phyloP scores from a whole-genome alignment of 1,140 invertebrate species.

The Drosophila miranda region DNA sequence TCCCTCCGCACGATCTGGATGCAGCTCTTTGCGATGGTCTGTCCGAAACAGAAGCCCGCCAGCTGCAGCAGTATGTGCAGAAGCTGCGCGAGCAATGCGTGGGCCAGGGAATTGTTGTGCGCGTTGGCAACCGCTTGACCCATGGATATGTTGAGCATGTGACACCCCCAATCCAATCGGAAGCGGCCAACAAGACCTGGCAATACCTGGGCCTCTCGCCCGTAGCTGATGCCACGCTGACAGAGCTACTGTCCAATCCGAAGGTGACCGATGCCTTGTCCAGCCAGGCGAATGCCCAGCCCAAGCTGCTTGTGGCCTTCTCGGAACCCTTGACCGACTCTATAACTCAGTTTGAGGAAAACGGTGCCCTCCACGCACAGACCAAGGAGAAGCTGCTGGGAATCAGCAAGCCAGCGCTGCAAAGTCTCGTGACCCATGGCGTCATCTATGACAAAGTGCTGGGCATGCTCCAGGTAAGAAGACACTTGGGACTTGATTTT shows the following conservation, averaged over 20 bases:
- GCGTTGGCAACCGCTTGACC: constrained; percentile 72
- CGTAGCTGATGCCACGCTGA: constrained; percentile 54
- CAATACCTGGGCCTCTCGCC: constrained; percentile 45
- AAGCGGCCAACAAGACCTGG: constrained; percentile 27
- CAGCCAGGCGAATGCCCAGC: constrained; percentile 27
- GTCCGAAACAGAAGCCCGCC: constrained; percentile 85
- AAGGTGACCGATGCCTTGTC: constrained; percentile 55
- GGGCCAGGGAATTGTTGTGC: constrained; percentile 85
- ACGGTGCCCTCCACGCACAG: constrained; percentile 34
- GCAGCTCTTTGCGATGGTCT: constrained; percentile 85
- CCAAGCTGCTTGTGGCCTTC: constrained; percentile 69
- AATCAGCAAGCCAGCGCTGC: constrained; percentile 57
- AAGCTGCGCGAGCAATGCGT: constrained; percentile 86
- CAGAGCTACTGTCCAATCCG: constrained; percentile 50
- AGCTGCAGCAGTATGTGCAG: constrained; percentile 86
- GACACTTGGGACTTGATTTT: background rate
- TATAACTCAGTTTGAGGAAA: constrained; percentile 39
- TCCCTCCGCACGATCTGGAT: constrained; percentile 91
- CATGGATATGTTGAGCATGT: constrained; percentile 61
- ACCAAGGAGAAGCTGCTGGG: constrained; percentile 64
- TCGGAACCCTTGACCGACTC: constrained; percentile 62
- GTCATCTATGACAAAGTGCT: constrained; percentile 84
- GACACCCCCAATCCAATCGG: constrained; percentile 2
- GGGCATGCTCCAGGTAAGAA: constrained; percentile 81
- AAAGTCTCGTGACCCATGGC: constrained; percentile 84